Evolutionary conservation across 2,797 vertebrate genomes (phyloP).

Genomic region (Gymnoscopelus microlampas): DNA sequence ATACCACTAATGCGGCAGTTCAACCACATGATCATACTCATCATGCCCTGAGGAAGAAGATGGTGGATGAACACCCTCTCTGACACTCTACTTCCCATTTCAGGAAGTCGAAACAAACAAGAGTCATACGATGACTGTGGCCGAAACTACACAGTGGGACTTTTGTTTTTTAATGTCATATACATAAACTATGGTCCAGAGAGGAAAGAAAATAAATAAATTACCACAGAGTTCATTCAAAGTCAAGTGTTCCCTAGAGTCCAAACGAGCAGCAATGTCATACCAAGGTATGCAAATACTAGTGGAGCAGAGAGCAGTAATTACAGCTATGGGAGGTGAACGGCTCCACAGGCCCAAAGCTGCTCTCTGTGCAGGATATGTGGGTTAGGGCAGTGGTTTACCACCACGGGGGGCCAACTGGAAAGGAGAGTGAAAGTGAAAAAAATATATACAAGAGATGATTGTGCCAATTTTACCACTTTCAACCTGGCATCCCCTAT

Average conservation of each 20-base stretch:
- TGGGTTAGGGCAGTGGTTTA: background rate
- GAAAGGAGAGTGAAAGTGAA: no score
- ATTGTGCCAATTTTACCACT: no score
- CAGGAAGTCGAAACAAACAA: conserved; percentile 30
- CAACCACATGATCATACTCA: conserved; percentile 22
- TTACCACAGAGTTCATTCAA: conserved; percentile 12
- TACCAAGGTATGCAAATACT: conserved; percentile 41
- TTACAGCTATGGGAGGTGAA: conserved; percentile 48
- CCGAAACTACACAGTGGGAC: conserved; percentile 16
- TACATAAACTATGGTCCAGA: conserved; percentile 34
- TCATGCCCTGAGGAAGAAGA: conserved; percentile 40
- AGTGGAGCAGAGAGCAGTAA: conserved; percentile 32
- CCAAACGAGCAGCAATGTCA: conserved; percentile 16
- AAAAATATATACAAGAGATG: no score
- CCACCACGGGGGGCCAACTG: no score
- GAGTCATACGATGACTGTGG: background rate
- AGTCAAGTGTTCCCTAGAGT: conserved; percentile 33
- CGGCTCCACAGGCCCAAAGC: conserved; percentile 33
- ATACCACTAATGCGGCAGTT: conserved; percentile 10
- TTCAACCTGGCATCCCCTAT: no score
- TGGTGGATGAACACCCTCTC: conserved; percentile 29
- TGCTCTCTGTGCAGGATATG: conserved; percentile 18
- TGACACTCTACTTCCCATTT: conserved; percentile 17
- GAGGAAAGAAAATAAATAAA: background rate
- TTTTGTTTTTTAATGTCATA: conserved; percentile 44